Conservation (phyloP, 2,797 vertebrate genomes). For the Astyanax mexicanus region DNA sequence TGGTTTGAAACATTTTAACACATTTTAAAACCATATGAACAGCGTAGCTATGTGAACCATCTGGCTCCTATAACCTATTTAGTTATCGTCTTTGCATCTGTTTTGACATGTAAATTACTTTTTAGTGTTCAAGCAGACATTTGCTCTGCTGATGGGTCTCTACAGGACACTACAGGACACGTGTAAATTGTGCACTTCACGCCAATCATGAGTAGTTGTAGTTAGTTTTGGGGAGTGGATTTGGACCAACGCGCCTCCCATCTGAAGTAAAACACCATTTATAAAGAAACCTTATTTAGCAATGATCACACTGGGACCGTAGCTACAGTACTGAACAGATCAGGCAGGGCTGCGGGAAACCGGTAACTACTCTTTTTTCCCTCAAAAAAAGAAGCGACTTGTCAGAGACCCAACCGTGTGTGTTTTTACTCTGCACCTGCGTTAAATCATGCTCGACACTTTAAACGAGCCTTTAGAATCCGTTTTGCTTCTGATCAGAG, state of each 20-base stretch:
- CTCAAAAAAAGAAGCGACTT: no score
- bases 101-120: conserved; percentile 13
- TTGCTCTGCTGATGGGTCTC: conserved; percentile 11
- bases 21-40: not conserved
- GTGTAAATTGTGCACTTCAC: conserved; percentile 40
- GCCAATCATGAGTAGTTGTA: not conserved
- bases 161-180: conserved; percentile 35
- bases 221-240: conserved; percentile 43
- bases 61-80: no score
- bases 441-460: no score
- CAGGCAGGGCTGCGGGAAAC: no score
- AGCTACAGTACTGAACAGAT: no score
- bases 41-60: no score
- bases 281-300: not conserved
- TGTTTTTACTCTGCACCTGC: no score
- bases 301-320: not conserved
- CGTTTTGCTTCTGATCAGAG: no score
- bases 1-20: not conserved
- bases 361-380: no score
- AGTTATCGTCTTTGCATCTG: conserved; percentile 8
- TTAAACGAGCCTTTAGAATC: no score
- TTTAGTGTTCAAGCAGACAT: not conserved
- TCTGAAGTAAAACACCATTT: not conserved
- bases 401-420: no score
- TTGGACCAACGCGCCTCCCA: not conserved